phyloP scores from a whole-genome alignment of 2,888 invertebrate species.

The Athalia cordata region DNA sequence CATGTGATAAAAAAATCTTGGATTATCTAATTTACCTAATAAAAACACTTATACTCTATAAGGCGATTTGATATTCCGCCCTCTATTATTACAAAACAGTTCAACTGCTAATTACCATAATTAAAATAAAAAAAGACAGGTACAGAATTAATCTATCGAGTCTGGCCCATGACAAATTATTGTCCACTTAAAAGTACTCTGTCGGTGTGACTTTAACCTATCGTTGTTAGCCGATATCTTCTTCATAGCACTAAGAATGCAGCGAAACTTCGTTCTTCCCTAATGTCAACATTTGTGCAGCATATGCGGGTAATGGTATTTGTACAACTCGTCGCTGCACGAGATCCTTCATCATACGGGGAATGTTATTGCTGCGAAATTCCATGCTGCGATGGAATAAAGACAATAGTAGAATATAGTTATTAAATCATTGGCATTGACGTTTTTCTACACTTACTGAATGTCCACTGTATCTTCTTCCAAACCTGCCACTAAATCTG shows the following conservation, averaged over 20 bases:
- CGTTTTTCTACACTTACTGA: slow-evolving; percentile 53
- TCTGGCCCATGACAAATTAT: not conserved
- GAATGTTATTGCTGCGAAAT: slow-evolving; percentile 63
- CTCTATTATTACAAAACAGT: slow-evolving; percentile 5
- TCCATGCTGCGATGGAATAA: slow-evolving; percentile 60
- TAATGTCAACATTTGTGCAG: slow-evolving; percentile 58
- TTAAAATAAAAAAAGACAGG: not conserved
- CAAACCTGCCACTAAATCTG: slow-evolving; percentile 51
- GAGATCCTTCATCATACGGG: slow-evolving; percentile 57
- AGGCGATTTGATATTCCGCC: no score
- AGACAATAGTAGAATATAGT: slow-evolving; percentile 29
- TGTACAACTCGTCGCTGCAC: slow-evolving; percentile 56
- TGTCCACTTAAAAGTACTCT: not conserved
- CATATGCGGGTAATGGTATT: slow-evolving; percentile 64
- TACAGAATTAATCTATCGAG: slow-evolving; percentile 5
- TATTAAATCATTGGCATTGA: slow-evolving; percentile 14
- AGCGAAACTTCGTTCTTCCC: slow-evolving; percentile 63
- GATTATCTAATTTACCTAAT: not conserved
- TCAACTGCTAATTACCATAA: slow-evolving; percentile 28
- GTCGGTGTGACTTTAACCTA: not conserved
- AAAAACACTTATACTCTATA: not conserved
- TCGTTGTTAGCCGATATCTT: not conserved
- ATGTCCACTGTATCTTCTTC: slow-evolving; percentile 51
- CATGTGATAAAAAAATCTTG: not conserved
- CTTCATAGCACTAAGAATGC: not conserved